Evolutionary conservation across 2,113 vertebrate species (phyloP), one percentile per base, ranked within the genome.

Genomic region (Probosciger aterrimus): DNA sequence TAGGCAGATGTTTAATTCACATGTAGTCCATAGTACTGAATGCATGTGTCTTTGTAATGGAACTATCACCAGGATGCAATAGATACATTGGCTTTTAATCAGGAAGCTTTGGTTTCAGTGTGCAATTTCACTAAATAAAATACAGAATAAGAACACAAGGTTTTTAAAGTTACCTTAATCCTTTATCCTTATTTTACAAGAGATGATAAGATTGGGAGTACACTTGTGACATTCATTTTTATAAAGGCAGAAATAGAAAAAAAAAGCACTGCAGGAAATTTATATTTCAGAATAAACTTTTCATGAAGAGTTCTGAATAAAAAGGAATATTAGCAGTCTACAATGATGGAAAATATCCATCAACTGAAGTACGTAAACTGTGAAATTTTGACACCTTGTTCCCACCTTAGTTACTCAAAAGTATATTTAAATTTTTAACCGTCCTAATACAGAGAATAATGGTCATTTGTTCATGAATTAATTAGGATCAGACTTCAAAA

Each of bases 1-100:
- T 44, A 65, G 81, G 44, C 87, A 96, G 94, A 95, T 96, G 91
- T 94, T 95, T 85, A 43, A 82, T 88, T 94, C 74, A 64, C 16
- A 75, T 90, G 14, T 91, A 91, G 43, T 60, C 22, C 18, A 43
- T 23, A 93, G 60, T 69, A 87, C 62, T 80, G 67, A 90, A 92
- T 82, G 9, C 17, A 73, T 30, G 28, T 63, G 18, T 74, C 57
- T 69, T 85, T 82, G 43, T 39, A 92, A 85, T 53, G 67, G 33
- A 88, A 79, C 55, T 92, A 33, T 44, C 59, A 88, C 22, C 37
- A 86, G 43, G 49, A 74, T 88, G 30, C 37, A 90, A 79, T 7
- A 83, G 63, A 76, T 43, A 57, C 11, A 49, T 27, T 71, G 11
- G 3, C 24, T 87, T 91, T 89, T 63, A 76, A 87, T 70, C 44